A percentile compares a stretch with the other conserved stretches of the same genome.
Evolutionary conservation across 30 jellyfish, hydroid and myxozoan species (phyloP).

Genomic region (Catostylus mosaicus): DNA sequence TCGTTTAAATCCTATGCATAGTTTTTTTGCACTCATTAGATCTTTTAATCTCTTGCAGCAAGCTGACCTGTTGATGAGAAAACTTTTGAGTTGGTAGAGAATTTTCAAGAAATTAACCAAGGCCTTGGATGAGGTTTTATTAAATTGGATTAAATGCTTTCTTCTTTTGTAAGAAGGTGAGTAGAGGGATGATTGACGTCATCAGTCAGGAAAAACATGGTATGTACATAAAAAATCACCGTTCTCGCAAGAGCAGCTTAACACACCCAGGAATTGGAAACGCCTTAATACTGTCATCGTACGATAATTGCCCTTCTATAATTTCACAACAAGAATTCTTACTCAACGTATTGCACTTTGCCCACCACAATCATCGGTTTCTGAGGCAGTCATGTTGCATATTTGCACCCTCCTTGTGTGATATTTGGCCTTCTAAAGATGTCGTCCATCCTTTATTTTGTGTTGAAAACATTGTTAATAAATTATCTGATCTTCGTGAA

Average conservation of each 20-base stretch:
- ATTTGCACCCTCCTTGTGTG: too few relatives aligned
- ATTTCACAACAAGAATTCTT: too few relatives aligned
- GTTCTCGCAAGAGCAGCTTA: background rate
- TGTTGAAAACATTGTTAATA: background rate
- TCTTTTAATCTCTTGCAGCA: slow-evolving; percentile 20
- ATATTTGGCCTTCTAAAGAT: too few relatives aligned
- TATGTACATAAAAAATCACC: slow-evolving; percentile 11
- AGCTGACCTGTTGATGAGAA: slow-evolving; percentile 46
- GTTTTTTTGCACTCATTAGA: too few relatives aligned
- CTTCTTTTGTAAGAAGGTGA: slow-evolving; percentile 4
- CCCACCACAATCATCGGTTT: too few relatives aligned
- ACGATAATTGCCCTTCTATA: too few relatives aligned
- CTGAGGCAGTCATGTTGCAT: too few relatives aligned
- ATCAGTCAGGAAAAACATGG: background rate
- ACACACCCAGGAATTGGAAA: too few relatives aligned
- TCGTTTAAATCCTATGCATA: too few relatives aligned
- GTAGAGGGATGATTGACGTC: background rate
- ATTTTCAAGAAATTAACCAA: slow-evolving; percentile 15
- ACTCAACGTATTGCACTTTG: too few relatives aligned
- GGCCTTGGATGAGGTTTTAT: slow-evolving; percentile 41
- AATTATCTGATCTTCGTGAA: background rate
- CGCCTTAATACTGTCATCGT: too few relatives aligned
- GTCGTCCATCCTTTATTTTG: background rate
- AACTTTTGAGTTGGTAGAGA: slow-evolving; percentile 52
- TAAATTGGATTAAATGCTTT: slow-evolving; percentile 34